These are phyloP conservation scores for Brachyhypopomus occidentalis DNA, from an alignment of 2,113 vertebrate genomes.

Conservation along the genomic window DNA sequence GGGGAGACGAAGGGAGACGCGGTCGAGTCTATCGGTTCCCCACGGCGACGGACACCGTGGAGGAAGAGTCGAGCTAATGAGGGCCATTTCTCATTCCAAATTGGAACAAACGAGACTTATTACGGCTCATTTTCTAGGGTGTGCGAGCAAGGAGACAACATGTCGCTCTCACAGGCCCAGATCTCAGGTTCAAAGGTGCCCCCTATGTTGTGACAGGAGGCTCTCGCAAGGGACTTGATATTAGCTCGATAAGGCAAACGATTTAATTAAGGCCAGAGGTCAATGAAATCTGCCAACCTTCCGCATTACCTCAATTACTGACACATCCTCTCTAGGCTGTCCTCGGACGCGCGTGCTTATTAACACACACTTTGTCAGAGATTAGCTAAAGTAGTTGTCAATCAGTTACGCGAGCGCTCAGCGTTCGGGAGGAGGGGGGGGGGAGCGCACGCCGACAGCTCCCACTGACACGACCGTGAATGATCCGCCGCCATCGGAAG, in stretches of 20 bases:
- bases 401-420: constrained; percentile 60
- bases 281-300: constrained; percentile 84
- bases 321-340: constrained; percentile 84
- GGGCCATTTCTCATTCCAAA: constrained; percentile 51
- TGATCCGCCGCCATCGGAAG: constrained; percentile 48
- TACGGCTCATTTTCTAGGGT: constrained; percentile 58
- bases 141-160: constrained; percentile 58
- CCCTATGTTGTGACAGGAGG: constrained; percentile 48
- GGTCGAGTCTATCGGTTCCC: constrained; percentile 31
- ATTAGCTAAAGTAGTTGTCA: constrained; percentile 75
- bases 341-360: constrained; percentile 80
- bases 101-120: constrained; percentile 57
- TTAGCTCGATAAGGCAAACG: constrained; percentile 73
- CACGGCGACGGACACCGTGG: constrained; percentile 11
- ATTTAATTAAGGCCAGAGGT: constrained; percentile 87
- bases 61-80: constrained; percentile 40
- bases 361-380: constrained; percentile 84
- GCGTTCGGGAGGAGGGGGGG: constrained; percentile 36
- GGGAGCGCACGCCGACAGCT: constrained; percentile 47
- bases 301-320: constrained; percentile 87
- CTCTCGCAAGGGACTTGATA: constrained; percentile 72
- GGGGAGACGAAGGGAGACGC: constrained; percentile 20
- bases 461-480: constrained; percentile 50
- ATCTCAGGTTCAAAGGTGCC: constrained; percentile 71
- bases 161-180: constrained; percentile 74